phyloP scores from a whole-genome alignment of 2,888 invertebrate genomes.

The Calameuta idolon region DNA sequence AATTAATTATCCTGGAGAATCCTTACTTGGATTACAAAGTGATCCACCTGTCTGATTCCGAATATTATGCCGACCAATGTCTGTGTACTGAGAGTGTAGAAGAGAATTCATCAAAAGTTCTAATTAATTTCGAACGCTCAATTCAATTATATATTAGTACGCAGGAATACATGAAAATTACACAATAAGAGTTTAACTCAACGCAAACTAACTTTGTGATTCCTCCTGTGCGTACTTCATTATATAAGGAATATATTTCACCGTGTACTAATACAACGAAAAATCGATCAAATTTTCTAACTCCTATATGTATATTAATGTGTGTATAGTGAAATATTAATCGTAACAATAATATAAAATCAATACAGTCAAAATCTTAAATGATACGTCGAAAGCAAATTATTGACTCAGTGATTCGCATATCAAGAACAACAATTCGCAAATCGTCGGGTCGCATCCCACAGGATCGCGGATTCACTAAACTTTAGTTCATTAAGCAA shows the following conservation, averaged over 20 bases:
- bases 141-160: background rate
- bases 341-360: background rate
- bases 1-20: constrained; percentile 2
- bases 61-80: background rate
- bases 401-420: background rate
- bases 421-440: background rate
- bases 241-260: background rate
- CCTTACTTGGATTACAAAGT: background rate
- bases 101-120: background rate
- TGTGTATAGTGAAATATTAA: background rate
- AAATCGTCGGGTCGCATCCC: background rate
- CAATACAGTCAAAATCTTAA: background rate
- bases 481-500: background rate
- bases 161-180: background rate
- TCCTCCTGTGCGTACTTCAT: background rate
- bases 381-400: background rate
- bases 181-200: background rate
- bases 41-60: background rate
- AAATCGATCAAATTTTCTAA: background rate
- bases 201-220: background rate
- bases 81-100: background rate
- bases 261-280: background rate
- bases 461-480: background rate
- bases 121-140: background rate
- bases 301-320: background rate